These are phyloP conservation scores for Okapia johnstoni DNA, from an alignment of 2,113 vertebrate genomes.

Conservation along the genomic window DNA sequence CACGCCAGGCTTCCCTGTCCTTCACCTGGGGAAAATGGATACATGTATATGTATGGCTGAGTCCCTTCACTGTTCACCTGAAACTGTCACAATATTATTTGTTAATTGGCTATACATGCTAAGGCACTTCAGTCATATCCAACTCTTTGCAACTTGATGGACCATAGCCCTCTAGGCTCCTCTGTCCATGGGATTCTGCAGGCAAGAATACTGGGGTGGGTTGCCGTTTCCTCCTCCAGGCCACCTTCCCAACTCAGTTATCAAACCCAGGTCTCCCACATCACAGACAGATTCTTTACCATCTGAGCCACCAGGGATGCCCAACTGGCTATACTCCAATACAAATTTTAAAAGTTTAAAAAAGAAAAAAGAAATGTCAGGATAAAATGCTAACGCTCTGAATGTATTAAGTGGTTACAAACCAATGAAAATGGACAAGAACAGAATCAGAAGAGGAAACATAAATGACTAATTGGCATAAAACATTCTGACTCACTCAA, in stretches of 20 bases:
- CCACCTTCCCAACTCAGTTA: background rate
- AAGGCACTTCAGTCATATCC: background rate
- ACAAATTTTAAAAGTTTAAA: background rate
- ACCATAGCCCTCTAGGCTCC: background rate
- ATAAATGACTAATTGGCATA: background rate
- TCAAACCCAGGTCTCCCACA: background rate
- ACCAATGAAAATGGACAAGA: background rate
- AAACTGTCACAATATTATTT: background rate
- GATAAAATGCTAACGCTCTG: conserved; percentile 3
- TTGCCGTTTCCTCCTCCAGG: background rate
- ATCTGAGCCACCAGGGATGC: background rate
- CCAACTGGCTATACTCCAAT: background rate
- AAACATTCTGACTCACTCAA: background rate
- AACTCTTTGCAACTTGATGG: background rate
- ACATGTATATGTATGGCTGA: background rate
- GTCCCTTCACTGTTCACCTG: background rate
- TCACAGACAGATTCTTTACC: background rate
- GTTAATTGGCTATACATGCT: background rate
- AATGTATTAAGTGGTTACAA: background rate
- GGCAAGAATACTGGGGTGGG: background rate
- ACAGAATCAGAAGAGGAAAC: background rate
- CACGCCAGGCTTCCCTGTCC: background rate
- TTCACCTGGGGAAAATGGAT: background rate
- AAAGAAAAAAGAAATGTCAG: background rate
- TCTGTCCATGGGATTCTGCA: background rate